Percentiles rank a stretch among this genome's conserved stretches.
Conservation (phyloP, 2,797 vertebrate species). For the Avahi laniger region DNA sequence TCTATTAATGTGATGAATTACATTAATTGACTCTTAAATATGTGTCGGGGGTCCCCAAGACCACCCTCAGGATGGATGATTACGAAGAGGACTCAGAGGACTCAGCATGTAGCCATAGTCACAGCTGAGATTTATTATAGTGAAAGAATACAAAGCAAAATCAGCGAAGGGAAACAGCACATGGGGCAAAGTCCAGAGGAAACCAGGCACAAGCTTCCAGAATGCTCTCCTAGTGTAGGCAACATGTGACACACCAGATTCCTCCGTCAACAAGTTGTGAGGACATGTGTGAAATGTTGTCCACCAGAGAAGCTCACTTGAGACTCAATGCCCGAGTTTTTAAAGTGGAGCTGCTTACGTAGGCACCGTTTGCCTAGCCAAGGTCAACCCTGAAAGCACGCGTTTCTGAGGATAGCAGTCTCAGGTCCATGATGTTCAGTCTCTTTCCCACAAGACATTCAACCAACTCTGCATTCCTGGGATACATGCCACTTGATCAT, state of each 20-base stretch:
- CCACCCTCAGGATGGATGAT: not conserved
- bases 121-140: not conserved
- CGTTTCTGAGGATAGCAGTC: not conserved
- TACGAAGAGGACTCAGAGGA: not conserved
- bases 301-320: not conserved
- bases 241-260: not conserved
- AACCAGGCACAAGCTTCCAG: not conserved
- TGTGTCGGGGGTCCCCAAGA: not conserved
- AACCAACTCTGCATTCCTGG: not conserved
- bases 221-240: not conserved
- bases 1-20: not conserved
- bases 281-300: not conserved
- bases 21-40: not conserved
- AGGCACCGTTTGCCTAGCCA: not conserved
- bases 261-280: not conserved
- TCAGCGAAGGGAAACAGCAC: not conserved
- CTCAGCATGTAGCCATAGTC: not conserved
- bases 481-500: not conserved
- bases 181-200: conserved; percentile 48
- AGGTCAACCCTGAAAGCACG: not conserved
- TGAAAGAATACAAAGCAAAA: not conserved
- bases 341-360: not conserved
- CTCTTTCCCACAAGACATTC: not conserved
- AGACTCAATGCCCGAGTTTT: not conserved
- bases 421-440: not conserved